Conservation (phyloP, 2,113 vertebrate species). For the Bombycilla garrulus region DNA sequence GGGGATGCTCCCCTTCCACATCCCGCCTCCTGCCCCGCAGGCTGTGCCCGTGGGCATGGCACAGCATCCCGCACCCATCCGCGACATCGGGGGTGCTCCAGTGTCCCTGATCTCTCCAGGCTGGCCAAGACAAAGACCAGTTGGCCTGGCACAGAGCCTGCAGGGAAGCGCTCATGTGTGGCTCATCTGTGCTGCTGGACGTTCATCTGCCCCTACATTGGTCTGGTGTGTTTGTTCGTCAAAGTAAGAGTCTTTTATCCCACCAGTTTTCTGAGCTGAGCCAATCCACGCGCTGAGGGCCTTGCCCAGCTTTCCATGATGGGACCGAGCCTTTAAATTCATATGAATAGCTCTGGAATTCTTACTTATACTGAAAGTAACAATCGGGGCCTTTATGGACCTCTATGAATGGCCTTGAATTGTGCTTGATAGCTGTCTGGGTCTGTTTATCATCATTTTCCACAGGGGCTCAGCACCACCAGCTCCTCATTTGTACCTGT, state of each 20-base stretch:
- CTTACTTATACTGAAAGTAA: not conserved
- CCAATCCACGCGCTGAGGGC: not conserved
- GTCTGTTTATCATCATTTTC: not conserved
- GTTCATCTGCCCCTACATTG: accelerated
- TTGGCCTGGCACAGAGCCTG: not conserved
- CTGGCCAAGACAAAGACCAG: not conserved
- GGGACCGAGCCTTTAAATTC: not conserved
- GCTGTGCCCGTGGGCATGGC: accelerated
- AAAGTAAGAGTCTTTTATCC: not conserved
- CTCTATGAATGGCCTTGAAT: accelerated
- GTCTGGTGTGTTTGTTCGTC: not conserved
- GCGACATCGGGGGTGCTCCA: accelerated
- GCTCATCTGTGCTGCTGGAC: not conserved
- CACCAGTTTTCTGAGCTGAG: accelerated
- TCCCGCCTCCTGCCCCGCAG: not conserved
- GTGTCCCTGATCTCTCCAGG: accelerated
- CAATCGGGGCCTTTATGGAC: accelerated
- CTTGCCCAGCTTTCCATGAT: not conserved
- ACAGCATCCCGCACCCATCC: accelerated
- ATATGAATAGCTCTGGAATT: not conserved
- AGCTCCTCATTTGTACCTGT: not conserved
- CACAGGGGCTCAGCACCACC: not conserved
- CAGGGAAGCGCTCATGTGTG: accelerated
- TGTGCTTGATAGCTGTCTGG: not conserved
- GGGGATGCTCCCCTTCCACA: not conserved